A percentile compares a stretch with the other conserved stretches of the same genome.
phyloP scores from a whole-genome alignment of 37 sponge, comb jelly and placozoan species.

The Halichondria panicea region DNA sequence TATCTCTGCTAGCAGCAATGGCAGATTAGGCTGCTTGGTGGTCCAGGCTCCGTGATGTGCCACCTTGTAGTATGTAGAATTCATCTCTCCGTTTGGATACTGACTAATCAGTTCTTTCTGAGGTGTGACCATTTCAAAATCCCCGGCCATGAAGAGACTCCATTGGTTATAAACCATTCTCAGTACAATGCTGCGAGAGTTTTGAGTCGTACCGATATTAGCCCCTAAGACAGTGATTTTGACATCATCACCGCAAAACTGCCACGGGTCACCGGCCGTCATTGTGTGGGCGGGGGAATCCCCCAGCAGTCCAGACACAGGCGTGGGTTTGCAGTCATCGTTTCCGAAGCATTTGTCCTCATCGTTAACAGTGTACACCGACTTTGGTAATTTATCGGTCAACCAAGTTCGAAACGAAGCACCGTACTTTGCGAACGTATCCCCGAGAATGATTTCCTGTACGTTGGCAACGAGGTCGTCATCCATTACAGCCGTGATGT shows the following conservation, averaged over 20 bases:
- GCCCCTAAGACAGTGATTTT: conserved; percentile 17
- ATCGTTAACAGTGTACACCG: conserved; percentile 15
- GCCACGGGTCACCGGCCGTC: conserved; percentile 14
- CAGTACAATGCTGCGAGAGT: conserved; percentile 11
- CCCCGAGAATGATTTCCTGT: conserved; percentile 1
- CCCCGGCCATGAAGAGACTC: conserved; percentile 29
- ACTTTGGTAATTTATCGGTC: not conserved
- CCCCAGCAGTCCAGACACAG: not conserved
- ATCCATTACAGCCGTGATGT: not conserved
- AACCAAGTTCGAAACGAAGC: conserved; percentile 3
- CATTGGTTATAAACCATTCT: conserved; percentile 14
- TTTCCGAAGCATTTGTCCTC: conserved; percentile 8
- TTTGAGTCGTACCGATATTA: conserved; percentile 10
- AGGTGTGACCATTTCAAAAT: conserved; percentile 8
- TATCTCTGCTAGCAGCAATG: not conserved
- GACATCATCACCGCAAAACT: conserved; percentile 17
- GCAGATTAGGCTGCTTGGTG: conserved; percentile 17
- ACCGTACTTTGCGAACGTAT: not conserved
- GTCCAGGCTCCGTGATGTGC: conserved; percentile 51
- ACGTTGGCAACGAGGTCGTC: not conserved
- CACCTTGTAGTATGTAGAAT: conserved; percentile 30
- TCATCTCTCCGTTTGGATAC: conserved; percentile 1
- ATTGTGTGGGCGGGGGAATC: not conserved
- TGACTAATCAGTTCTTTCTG: not conserved
- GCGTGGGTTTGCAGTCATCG: not conserved